Evolutionary conservation across 1,140 invertebrate genomes (phyloP).

Genomic region (Zaprionus kolodkinae): DNA sequence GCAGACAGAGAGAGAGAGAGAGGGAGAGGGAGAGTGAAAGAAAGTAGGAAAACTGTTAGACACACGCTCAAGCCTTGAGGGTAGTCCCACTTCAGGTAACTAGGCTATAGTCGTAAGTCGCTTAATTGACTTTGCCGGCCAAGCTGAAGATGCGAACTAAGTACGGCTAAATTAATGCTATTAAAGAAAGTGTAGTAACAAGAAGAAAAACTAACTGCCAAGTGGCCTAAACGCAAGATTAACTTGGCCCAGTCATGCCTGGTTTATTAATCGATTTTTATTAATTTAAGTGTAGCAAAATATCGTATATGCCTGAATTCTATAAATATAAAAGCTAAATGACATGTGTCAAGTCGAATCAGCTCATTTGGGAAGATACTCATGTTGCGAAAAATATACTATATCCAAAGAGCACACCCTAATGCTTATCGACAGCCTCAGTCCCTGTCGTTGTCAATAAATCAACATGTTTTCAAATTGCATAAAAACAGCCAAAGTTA

Average conservation of each 20-base stretch:
- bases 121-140: constrained; percentile 66
- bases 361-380: neutral
- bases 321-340: constrained; percentile 1
- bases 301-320: neutral
- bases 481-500: no score
- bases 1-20: neutral
- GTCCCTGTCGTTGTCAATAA: neutral
- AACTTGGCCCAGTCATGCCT: constrained; percentile 6
- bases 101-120: constrained; percentile 60
- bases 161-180: constrained; percentile 35
- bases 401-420: neutral
- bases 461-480: neutral
- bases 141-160: constrained; percentile 38
- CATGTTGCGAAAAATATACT: neutral
- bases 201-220: constrained; percentile 6
- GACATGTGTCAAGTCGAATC: neutral
- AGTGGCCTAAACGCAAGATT: constrained; percentile 1
- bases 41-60: constrained; percentile 1
- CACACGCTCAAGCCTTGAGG: constrained; percentile 8
- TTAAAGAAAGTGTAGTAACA: constrained; percentile 10
- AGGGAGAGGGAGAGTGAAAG: neutral
- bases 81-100: constrained; percentile 20
- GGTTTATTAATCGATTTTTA: neutral
- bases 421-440: neutral
- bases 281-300: neutral